phyloP scores from a whole-genome alignment of 2,797 vertebrate species.

The Harpagifer antarcticus region DNA sequence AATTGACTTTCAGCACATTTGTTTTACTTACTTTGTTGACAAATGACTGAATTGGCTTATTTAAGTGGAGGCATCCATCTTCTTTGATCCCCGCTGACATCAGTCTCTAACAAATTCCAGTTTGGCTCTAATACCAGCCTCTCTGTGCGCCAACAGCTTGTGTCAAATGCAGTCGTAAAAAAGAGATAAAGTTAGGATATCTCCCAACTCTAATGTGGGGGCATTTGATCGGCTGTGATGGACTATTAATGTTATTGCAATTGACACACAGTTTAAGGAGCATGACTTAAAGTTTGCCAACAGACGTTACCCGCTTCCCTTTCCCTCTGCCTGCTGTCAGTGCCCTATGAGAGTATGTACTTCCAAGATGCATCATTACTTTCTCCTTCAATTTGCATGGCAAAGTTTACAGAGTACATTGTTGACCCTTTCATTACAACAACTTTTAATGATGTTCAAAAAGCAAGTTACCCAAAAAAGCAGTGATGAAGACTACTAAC shows the following conservation, averaged over 20 bases:
- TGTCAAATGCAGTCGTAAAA: constrained; percentile 59
- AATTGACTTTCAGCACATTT: not conserved
- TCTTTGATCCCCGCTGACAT: constrained; percentile 46
- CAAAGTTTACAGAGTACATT: not conserved
- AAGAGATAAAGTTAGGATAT: constrained; percentile 45
- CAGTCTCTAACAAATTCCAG: constrained; percentile 23
- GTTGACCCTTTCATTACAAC: not conserved
- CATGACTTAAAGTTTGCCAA: constrained; percentile 44
- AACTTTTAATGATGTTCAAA: not conserved
- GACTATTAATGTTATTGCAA: constrained; percentile 55
- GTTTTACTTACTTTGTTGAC: constrained; percentile 23
- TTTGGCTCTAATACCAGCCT: constrained; percentile 26
- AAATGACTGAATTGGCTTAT: constrained; percentile 37
- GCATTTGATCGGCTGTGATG: constrained; percentile 50
- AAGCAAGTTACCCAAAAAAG: not conserved
- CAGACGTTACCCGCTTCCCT: constrained; percentile 44
- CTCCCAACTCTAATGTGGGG: constrained; percentile 30
- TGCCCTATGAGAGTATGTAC: not conserved
- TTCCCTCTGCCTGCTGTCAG: constrained; percentile 27
- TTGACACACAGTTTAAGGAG: constrained; percentile 41
- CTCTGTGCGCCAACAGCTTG: constrained; percentile 32
- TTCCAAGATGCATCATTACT: not conserved
- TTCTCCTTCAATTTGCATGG: not conserved
- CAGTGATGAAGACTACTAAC: not conserved
- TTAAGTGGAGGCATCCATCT: constrained; percentile 21